A percentile compares a stretch with the other conserved stretches of the same genome.
phyloP scores from a whole-genome alignment of 2,797 vertebrate genomes.

The Chaetodon trifasciatus region DNA sequence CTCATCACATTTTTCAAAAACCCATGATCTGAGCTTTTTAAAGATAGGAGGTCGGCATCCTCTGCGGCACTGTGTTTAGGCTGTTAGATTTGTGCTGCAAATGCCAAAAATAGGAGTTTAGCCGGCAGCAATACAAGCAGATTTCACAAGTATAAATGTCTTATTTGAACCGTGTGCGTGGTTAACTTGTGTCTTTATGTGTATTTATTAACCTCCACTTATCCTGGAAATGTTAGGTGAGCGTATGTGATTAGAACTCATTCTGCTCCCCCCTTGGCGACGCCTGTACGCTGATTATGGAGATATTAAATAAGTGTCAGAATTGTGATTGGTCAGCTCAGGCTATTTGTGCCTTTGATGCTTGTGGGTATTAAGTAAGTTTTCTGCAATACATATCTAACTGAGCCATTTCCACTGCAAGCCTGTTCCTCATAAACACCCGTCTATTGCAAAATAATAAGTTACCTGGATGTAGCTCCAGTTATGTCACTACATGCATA shows the following conservation, averaged over 20 bases:
- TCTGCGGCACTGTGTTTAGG: conserved; percentile 18
- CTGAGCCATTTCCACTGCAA: conserved; percentile 1
- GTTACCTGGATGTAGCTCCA: neutral
- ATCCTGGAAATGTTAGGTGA: conserved; percentile 14
- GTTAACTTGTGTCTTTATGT: conserved; percentile 4
- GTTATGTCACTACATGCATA: neutral
- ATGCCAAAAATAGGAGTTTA: conserved; percentile 34
- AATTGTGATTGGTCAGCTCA: neutral
- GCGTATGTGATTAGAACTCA: neutral
- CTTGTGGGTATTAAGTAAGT: neutral
- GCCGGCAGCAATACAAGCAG: conserved; percentile 33
- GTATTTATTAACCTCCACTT: conserved; percentile 18
- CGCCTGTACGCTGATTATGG: neutral
- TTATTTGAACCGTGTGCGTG: conserved; percentile 9
- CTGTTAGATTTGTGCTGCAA: conserved; percentile 28
- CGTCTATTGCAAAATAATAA: neutral
- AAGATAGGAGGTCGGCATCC: conserved; percentile 33
- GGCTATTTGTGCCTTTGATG: neutral
- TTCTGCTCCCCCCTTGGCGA: neutral
- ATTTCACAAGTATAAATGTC: conserved; percentile 27
- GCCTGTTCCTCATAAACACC: neutral
- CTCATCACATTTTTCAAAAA: conserved; percentile 63
- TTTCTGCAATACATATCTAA: neutral
- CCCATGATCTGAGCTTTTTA: conserved; percentile 48
- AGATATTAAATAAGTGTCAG: too few species aligned